Percentiles rank a stretch among this genome's conserved stretches.
Conservation (phyloP, 2,888 invertebrate species). For the Zaprionus obscuricornis region DNA sequence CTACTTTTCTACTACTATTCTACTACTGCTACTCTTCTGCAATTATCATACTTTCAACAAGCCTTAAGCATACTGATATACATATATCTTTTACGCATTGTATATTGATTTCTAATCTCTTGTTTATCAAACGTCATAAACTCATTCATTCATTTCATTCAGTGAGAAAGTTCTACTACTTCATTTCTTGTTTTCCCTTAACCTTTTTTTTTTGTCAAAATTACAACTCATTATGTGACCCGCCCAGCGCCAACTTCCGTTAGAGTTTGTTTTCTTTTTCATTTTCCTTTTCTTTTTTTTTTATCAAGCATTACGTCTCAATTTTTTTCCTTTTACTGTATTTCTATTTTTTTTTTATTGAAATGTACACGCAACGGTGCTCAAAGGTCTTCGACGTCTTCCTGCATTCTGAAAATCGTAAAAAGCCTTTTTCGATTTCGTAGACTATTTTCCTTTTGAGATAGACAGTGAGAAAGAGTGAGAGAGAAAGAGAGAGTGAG, state of each 20-base stretch:
- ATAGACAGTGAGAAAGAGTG: no score
- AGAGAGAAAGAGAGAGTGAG: no score
- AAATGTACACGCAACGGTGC: constrained; percentile 56
- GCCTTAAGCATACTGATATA: no score
- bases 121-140: constrained; percentile 4
- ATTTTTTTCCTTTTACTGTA: constrained; percentile 29
- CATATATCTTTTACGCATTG: not conserved
- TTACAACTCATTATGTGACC: constrained; percentile 49
- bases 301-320: constrained; percentile 40
- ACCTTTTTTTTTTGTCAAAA: constrained; percentile 29
- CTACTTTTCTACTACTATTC: no score
- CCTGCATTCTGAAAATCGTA: constrained; percentile 4
- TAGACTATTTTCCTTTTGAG: constrained; percentile 20
- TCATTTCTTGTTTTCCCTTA: constrained; percentile 3
- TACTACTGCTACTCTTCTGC: not conserved
- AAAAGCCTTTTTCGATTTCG: constrained; percentile 58
- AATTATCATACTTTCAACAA: not conserved
- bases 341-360: constrained; percentile 59
- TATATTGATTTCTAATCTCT: constrained; percentile 8
- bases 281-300: constrained; percentile 7
- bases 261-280: no score
- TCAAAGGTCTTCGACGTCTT: constrained; percentile 7
- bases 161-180: not conserved
- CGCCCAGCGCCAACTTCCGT: not conserved
- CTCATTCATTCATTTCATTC: not conserved